A percentile compares a stretch with the other conserved stretches of the same genome.
These are phyloP conservation scores for Gobiocypris rarus DNA, from an alignment of 2,113 vertebrate species.

Conservation along the genomic window DNA sequence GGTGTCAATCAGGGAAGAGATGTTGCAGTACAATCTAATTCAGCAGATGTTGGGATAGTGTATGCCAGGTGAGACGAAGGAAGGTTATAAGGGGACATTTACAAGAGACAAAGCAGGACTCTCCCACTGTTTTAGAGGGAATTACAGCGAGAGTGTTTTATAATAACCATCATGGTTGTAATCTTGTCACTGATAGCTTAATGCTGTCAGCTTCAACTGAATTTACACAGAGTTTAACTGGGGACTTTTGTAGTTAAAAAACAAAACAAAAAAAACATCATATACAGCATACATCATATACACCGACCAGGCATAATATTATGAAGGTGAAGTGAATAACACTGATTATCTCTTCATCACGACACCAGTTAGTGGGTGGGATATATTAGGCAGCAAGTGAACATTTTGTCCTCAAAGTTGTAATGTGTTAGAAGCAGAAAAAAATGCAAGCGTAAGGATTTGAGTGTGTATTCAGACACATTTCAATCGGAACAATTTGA, in stretches of 20 bases:
- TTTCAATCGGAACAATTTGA: too few species aligned
- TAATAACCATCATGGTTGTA: background rate
- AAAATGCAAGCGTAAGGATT: too few species aligned
- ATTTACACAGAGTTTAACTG: background rate
- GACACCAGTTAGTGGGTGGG: too few species aligned
- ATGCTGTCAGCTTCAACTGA: slow-evolving; percentile 3
- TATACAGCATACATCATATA: too few species aligned
- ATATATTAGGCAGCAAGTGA: too few species aligned
- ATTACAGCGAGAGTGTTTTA: background rate
- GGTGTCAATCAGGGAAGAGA: slow-evolving; percentile 21
- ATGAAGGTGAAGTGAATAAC: too few species aligned
- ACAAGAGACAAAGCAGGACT: background rate
- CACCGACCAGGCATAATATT: too few species aligned
- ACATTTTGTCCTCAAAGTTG: too few species aligned
- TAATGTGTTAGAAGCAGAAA: too few species aligned
- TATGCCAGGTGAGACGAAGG: background rate
- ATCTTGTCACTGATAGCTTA: slow-evolving; percentile 35
- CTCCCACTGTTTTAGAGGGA: background rate
- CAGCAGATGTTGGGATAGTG: slow-evolving; percentile 15
- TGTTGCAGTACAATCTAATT: background rate
- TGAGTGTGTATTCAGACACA: too few species aligned
- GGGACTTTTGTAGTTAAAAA: background rate
- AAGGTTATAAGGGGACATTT: slow-evolving; percentile 23
- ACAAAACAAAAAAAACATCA: too few species aligned
- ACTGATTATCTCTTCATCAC: too few species aligned